These are phyloP conservation scores for Serrognathus titanus DNA, from an alignment of 2,888 invertebrate genomes.

Conservation along the genomic window DNA sequence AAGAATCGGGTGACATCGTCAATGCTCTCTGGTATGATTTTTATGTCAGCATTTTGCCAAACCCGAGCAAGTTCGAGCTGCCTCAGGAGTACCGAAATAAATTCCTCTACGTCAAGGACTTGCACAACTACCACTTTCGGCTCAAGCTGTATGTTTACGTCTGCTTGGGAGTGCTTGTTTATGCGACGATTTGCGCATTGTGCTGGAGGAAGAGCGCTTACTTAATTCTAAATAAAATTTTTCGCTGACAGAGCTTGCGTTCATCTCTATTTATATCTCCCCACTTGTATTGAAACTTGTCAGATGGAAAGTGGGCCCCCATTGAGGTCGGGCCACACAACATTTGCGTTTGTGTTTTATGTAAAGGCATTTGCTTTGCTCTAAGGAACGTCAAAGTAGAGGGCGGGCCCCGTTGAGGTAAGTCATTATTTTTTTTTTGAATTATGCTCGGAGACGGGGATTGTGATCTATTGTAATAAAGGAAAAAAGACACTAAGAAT, in stretches of 20 bases:
- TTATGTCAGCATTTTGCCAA: conserved; percentile 70
- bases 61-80: conserved; percentile 69
- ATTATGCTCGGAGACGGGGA: too few species aligned
- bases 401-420: too few species aligned
- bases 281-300: background rate
- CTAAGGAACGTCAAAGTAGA: too few species aligned
- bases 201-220: conserved; percentile 10
- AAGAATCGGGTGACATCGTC: conserved; percentile 62
- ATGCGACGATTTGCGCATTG: background rate
- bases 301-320: too few species aligned
- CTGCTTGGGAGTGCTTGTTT: conserved; percentile 21
- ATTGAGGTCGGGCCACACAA: too few species aligned
- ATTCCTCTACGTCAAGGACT: conserved; percentile 58
- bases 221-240: conserved; percentile 13
- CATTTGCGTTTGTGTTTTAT: too few species aligned
- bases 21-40: conserved; percentile 70
- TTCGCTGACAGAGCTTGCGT: background rate
- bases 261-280: too few species aligned
- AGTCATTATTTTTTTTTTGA: too few species aligned
- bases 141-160: conserved; percentile 36
- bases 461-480: too few species aligned
- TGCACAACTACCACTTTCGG: conserved; percentile 48
- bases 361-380: too few species aligned
- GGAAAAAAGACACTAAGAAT: too few species aligned
- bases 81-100: conserved; percentile 67